Evolutionary conservation across 2,797 vertebrate species (phyloP).

Genomic region (Sebastes iracundus): DNA sequence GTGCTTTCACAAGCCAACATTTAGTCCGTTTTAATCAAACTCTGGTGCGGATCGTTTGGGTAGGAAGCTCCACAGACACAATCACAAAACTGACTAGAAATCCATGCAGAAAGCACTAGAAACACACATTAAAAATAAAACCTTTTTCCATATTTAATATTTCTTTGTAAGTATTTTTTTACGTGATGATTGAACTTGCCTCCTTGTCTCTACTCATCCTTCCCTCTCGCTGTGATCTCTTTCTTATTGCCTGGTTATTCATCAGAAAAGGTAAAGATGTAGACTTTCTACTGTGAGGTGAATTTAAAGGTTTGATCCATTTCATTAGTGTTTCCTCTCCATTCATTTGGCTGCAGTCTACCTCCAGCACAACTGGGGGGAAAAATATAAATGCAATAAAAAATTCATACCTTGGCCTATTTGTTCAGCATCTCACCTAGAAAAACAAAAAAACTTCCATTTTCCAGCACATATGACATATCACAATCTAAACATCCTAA

Average conservation of each 20-base stretch:
- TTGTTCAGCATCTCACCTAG: slow-evolving; percentile 29
- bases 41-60: too few species aligned
- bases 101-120: not conserved
- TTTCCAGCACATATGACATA: not conserved
- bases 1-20: too few species aligned
- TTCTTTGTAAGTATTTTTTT: not conserved
- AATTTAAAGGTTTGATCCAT: not conserved
- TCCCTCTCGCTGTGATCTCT: too few species aligned
- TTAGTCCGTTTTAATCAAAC: too few species aligned
- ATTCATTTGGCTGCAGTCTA: not conserved
- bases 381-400: slow-evolving; percentile 27
- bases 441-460: not conserved
- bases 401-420: slow-evolving; percentile 49
- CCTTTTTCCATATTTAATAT: not conserved
- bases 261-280: not conserved
- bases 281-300: not conserved
- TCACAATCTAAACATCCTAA: not conserved
- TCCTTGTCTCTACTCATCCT: too few species aligned
- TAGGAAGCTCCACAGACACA: too few species aligned
- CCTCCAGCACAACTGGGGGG: not conserved
- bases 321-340: not conserved
- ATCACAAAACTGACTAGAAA: not conserved
- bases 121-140: not conserved
- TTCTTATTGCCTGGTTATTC: not conserved
- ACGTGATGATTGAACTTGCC: not conserved